These are phyloP conservation scores for Dufourea novaeangliae DNA, from an alignment of 1,140 invertebrate species.

Conservation along the genomic window DNA sequence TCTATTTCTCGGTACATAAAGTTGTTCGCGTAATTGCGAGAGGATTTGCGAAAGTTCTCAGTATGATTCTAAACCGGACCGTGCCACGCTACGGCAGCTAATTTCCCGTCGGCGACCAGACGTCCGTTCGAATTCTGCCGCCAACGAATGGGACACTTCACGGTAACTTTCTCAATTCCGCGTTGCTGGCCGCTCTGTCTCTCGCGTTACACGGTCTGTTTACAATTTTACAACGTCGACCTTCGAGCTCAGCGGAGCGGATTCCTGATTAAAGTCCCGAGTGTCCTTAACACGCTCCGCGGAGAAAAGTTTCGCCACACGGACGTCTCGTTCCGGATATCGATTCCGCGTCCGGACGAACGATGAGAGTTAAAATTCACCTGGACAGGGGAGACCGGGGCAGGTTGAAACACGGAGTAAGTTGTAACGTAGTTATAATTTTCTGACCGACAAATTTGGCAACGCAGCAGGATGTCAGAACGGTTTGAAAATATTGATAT, in stretches of 20 bases:
- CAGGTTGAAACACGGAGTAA: too few relatives aligned
- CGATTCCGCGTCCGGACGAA: neutral
- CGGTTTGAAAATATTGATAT: too few relatives aligned
- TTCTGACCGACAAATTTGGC: too few relatives aligned
- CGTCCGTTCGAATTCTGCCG: constrained; percentile 11
- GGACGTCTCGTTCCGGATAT: neutral
- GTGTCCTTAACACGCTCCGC: constrained; percentile 1
- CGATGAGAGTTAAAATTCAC: too few relatives aligned
- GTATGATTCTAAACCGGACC: neutral
- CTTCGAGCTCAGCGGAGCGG: neutral
- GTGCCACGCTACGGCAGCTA: neutral
- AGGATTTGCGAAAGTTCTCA: neutral
- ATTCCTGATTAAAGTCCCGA: constrained; percentile 13
- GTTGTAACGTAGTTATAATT: too few relatives aligned
- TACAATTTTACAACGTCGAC: neutral
- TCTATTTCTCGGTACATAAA: too few relatives aligned
- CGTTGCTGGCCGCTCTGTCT: neutral
- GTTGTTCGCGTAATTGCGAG: neutral
- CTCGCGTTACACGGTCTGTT: constrained; percentile 15
- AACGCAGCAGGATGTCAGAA: too few relatives aligned
- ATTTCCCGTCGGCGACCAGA: neutral
- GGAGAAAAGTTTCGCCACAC: neutral
- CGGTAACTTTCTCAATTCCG: constrained; percentile 8
- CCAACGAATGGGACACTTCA: neutral
- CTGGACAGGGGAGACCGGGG: too few relatives aligned